Evolutionary conservation across 2,888 invertebrate species (phyloP), one percentile per base, ranked within the genome.

Genomic region (Pheosia tremula): DNA sequence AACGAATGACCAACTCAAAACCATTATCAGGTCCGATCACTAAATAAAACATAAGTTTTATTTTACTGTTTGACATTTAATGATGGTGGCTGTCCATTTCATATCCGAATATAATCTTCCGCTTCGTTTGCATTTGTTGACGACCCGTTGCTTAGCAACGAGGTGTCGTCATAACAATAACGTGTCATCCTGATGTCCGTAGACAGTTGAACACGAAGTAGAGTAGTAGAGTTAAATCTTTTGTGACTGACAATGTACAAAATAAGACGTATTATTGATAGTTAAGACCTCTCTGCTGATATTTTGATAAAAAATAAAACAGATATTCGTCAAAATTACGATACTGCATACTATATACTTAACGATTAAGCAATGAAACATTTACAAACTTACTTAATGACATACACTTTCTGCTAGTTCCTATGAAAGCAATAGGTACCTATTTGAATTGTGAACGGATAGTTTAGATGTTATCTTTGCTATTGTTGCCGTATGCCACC

Each of bases 381-480:
- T 39, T 49, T 13, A 8, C 24, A 7, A 49, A 50, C 50, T 50
- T 50, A 50, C 49, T 53, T 50, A 37, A 69, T 74, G 59, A 64
- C 61, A n/a, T n/a, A 59, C 13, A 70, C 56, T 64, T 72, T 74
- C 39, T 64, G 24, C 24, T 64, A 57, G 41, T 24, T 58, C 63
- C 52, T 60, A 60, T 56, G 52, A 64, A 60, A 52, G 62, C 66
- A 59, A 72, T 75, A 24, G 24, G 24, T 24, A 70, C 66, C 56
- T 59, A 13, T 54, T 56, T 58, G 54, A 52, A 70, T 64, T 75
- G 59, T 75, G 59, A 57, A 38, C 55, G 61, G 65, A 70, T 72
- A 80, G 80, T 74, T 67, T 69, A 76, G 80, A 82, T 82, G 64
- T 60, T 82, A 82, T 82, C 82, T 70, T 63, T 67, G 56, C 49